phyloP scores from a whole-genome alignment of 2,888 invertebrate species.

The Volucella inanis region DNA sequence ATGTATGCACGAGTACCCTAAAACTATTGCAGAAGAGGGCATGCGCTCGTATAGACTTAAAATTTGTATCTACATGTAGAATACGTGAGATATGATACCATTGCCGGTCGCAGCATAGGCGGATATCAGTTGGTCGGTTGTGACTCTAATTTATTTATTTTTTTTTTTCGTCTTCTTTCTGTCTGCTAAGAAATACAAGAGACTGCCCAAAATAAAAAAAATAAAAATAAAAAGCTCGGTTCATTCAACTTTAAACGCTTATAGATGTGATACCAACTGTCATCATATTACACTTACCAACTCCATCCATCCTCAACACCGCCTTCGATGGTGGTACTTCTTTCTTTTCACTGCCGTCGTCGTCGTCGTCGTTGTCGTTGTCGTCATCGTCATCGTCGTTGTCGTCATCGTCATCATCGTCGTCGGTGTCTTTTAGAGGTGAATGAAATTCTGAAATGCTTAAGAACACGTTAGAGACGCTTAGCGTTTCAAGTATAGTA shows the following conservation, averaged over 20 bases:
- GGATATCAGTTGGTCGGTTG: slow-evolving; percentile 37
- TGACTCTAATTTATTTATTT: slow-evolving; percentile 42
- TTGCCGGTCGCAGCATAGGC: slow-evolving; percentile 51
- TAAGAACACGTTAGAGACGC: slow-evolving; percentile 43
- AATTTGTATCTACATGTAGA: neutral
- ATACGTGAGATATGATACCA: slow-evolving; percentile 37
- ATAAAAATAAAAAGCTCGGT: slow-evolving; percentile 61
- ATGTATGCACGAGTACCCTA: neutral
- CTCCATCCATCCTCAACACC: slow-evolving; percentile 68
- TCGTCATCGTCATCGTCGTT: slow-evolving; percentile 6
- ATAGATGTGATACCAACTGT: slow-evolving; percentile 74
- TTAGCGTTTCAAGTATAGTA: slow-evolving; percentile 49
- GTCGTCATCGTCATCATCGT: too few species aligned
- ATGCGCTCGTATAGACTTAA: slow-evolving; percentile 40
- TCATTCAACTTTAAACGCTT: slow-evolving; percentile 69
- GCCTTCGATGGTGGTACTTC: slow-evolving; percentile 66
- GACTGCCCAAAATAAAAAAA: slow-evolving; percentile 52
- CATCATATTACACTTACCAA: slow-evolving; percentile 74
- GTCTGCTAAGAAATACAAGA: slow-evolving; percentile 50
- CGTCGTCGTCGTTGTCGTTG: slow-evolving; percentile 11
- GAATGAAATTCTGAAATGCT: slow-evolving; percentile 69
- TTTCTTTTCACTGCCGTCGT: slow-evolving; percentile 60
- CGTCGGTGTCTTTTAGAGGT: slow-evolving; percentile 52
- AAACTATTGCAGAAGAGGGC: slow-evolving; percentile 16
- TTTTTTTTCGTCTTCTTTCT: slow-evolving; percentile 44